These are phyloP conservation scores for Oasisia sp. DNA, from an alignment of 2,888 invertebrate genomes.

Conservation along the genomic window DNA sequence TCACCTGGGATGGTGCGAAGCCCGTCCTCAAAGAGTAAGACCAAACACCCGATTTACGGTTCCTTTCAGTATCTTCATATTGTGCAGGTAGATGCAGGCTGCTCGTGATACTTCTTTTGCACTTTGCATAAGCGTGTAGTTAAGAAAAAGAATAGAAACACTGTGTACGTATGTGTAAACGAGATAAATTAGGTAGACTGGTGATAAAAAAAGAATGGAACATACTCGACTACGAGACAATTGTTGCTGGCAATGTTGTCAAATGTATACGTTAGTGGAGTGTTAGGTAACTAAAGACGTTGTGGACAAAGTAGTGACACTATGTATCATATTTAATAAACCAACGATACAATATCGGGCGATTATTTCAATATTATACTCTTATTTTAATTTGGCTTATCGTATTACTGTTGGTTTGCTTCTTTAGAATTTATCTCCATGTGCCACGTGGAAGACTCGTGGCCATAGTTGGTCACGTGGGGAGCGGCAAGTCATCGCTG, in stretches of 20 bases:
- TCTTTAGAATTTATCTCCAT: constrained; percentile 76
- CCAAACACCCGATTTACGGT: not conserved
- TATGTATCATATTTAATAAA: not conserved
- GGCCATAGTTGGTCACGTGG: constrained; percentile 89
- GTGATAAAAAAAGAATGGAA: too few species aligned
- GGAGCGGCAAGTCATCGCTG: constrained; percentile 77
- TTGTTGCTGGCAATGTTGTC: too few species aligned
- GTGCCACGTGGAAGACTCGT: constrained; percentile 78
- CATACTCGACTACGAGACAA: too few species aligned
- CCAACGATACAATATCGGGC: not conserved
- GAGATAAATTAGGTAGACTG: too few species aligned
- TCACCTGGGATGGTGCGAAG: constrained; percentile 55
- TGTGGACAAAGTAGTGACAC: not conserved
- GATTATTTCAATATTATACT: not conserved
- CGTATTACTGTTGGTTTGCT: not conserved
- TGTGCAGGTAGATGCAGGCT: too few species aligned
- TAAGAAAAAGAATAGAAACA: too few species aligned
- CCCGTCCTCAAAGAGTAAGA: constrained; percentile 51
- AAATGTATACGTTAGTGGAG: too few species aligned
- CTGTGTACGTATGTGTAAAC: too few species aligned
- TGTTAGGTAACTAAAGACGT: not conserved
- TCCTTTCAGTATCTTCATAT: not conserved
- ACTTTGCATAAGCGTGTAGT: too few species aligned
- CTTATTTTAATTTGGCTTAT: not conserved
- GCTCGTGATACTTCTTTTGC: too few species aligned